A percentile compares a stretch with the other conserved stretches of the same genome.
Evolutionary conservation across 2,797 vertebrate species (phyloP).

Genomic region (Apogon hyalosoma): DNA sequence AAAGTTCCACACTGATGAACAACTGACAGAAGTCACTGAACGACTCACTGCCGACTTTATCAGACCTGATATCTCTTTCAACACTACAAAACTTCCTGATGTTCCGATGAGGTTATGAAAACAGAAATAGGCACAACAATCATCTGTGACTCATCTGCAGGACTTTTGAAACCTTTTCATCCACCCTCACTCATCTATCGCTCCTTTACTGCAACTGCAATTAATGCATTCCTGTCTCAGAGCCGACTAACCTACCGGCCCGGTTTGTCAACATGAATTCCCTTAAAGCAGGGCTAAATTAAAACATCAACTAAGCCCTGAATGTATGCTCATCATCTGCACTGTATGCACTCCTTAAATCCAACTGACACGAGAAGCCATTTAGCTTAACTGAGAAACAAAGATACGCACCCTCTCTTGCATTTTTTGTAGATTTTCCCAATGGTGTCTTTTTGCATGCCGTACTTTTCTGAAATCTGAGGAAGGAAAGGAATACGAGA

Average conservation of each 20-base stretch:
- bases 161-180: slow-evolving; percentile 69
- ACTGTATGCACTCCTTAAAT: slow-evolving; percentile 11
- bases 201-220: slow-evolving; percentile 63
- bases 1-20: slow-evolving; percentile 2
- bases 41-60: slow-evolving; percentile 54
- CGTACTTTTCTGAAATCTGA: slow-evolving; percentile 98
- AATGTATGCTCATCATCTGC: slow-evolving; percentile 1
- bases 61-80: slow-evolving; percentile 44
- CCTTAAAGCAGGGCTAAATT: slow-evolving; percentile 56
- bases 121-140: slow-evolving; percentile 58
- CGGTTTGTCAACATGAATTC: slow-evolving; percentile 63
- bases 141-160: slow-evolving; percentile 68
- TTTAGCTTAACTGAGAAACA: slow-evolving; percentile 5
- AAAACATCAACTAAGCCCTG: slow-evolving; percentile 43
- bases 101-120: slow-evolving; percentile 52
- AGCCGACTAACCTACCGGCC: slow-evolving; percentile 65
- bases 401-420: slow-evolving; percentile 93
- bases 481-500: slow-evolving; percentile 55
- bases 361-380: background rate
- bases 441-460: slow-evolving; percentile 93
- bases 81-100: slow-evolving; percentile 57
- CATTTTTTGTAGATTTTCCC: slow-evolving; percentile 99
- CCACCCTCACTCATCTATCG: slow-evolving; percentile 53
- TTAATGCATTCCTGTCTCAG: slow-evolving; percentile 76
- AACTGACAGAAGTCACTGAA: slow-evolving; percentile 5